phyloP scores from a whole-genome alignment of 2,888 invertebrate genomes.

The Loripinus fragilis region DNA sequence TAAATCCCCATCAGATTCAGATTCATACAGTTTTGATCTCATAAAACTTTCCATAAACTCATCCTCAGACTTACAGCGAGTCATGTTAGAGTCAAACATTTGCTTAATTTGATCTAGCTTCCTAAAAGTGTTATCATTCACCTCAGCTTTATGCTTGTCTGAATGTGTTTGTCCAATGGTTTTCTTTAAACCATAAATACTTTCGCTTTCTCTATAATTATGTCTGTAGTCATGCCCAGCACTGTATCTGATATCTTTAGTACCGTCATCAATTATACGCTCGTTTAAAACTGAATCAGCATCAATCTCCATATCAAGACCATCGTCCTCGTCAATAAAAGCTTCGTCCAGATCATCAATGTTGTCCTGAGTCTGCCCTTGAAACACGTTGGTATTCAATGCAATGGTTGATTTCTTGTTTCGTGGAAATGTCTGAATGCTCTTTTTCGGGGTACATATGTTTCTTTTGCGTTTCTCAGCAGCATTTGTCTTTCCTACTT shows the following conservation, averaged over 20 bases:
- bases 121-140: background rate
- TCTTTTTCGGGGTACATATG: background rate
- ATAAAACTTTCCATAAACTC: constrained; percentile 13
- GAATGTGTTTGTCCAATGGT: too few relatives aligned
- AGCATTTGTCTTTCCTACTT: background rate
- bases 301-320: background rate
- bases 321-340: background rate
- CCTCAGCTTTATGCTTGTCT: background rate
- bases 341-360: background rate
- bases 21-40: constrained; percentile 4
- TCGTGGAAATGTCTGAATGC: background rate
- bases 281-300: background rate
- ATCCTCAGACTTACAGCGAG: background rate
- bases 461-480: background rate
- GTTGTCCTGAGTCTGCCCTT: background rate
- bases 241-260: background rate
- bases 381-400: background rate
- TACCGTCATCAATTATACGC: background rate
- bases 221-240: too few relatives aligned
- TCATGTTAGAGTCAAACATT: background rate
- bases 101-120: background rate
- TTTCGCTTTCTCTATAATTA: too few relatives aligned
- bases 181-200: too few relatives aligned
- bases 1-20: background rate
- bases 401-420: background rate